Conservation (phyloP, 2,113 vertebrate species). For the Pygoscelis antarcticus region DNA sequence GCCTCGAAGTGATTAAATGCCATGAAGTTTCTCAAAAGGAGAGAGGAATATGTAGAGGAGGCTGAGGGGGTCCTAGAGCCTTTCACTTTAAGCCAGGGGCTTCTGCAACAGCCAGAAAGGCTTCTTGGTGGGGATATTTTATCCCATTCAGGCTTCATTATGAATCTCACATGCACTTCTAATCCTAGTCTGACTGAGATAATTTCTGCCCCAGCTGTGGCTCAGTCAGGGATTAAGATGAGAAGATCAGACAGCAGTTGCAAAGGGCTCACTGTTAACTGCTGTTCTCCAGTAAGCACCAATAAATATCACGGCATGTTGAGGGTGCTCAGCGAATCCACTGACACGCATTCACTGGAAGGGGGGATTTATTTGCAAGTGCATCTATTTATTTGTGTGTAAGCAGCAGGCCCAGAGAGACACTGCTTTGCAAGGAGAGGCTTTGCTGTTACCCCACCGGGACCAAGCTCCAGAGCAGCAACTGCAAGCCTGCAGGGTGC, state of each 20-base stretch:
- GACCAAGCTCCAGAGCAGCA: neutral
- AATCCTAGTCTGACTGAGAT: neutral
- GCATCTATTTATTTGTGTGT: neutral
- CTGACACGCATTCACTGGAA: neutral
- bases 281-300: neutral
- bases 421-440: neutral
- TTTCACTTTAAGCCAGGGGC: neutral
- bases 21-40: constrained; percentile 60
- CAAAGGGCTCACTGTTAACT: neutral
- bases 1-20: constrained; percentile 59
- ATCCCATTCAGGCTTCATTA: neutral
- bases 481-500: accelerated
- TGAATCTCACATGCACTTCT: neutral
- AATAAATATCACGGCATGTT: neutral
- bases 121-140: neutral
- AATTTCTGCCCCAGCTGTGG: neutral
- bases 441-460: neutral
- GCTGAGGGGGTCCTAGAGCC: constrained; percentile 10
- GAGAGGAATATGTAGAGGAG: constrained; percentile 13
- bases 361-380: neutral
- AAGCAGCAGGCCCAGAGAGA: neutral
- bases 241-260: neutral
- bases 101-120: neutral
- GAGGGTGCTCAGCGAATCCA: constrained; percentile 17
- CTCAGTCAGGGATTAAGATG: neutral